Base-by-base conservation (phyloP, 1,140 invertebrate species). In the Ridgeia piscesae region DNA sequence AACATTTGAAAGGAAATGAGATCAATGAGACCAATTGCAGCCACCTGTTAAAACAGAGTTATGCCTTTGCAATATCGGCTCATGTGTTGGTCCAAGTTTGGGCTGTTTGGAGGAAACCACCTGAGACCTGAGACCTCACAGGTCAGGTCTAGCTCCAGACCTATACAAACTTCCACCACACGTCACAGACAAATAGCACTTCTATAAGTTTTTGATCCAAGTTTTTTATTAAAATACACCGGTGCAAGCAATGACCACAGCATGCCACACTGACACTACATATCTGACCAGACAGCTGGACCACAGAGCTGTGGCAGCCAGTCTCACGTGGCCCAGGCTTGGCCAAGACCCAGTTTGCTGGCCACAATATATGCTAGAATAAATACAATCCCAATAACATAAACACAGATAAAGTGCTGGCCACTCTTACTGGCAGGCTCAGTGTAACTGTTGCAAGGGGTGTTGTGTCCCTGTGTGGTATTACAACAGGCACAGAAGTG, bases 321-420 rank as follows among this genome's bases (percentile, higher is more conserved):
- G 42, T 11, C 42, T 42, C 42, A 42, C 42, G 4, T 6, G 42
- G 17, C 58, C 27, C 58, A 77, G 58, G 58, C 58, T 27, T 31
- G 27, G 58, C 17, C 58, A 42, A 42, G 42, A 77, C 58, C 27
- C n/a, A n/a, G n/a, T n/a, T 77, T 4, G 58, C 58, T 27, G 27
- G 17, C 58, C 58, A 77, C 58, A 77, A 77, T 77, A 77, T 77
- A 9, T 77, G 58, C 58, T 31, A 0, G 58, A 77, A 77, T 77
- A 77, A 77, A 77, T 77, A 77, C 58, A 77, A 77, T 77, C 58
- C 58, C 58, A 77, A 77, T 77, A 77, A 77, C 58, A 77, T 77
- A 77, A 77, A 77, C 58, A 77, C 2, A 77, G 58, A 77, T 77
- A 77, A 77, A 77, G 8, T 0, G 17, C 58, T 14, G 58, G 58